These are phyloP conservation scores for Andrena fulva DNA, from an alignment of 2,888 invertebrate species.

Conservation along the genomic window DNA sequence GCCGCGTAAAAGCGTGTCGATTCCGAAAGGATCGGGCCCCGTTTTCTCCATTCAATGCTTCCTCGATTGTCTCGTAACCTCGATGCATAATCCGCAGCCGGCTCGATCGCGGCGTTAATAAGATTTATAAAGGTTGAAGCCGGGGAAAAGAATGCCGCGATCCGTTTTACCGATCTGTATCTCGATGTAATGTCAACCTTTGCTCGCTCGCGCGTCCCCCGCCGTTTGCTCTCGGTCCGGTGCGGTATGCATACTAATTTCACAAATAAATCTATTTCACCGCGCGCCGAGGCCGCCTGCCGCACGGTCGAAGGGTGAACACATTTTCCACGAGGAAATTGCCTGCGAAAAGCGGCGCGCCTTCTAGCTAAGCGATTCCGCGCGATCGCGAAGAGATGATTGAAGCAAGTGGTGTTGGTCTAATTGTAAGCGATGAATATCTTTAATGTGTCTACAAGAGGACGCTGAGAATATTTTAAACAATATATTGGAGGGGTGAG, in stretches of 20 bases:
- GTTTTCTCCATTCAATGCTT: slow-evolving; percentile 46
- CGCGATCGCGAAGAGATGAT: neutral
- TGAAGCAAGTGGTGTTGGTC: neutral
- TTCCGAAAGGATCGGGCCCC: slow-evolving; percentile 17
- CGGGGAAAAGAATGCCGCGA: slow-evolving; percentile 58
- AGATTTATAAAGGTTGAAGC: slow-evolving; percentile 56
- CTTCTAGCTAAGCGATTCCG: neutral
- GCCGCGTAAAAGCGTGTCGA: slow-evolving; percentile 21
- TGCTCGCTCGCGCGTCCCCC: slow-evolving; percentile 66
- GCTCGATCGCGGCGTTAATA: slow-evolving; percentile 51
- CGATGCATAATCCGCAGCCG: slow-evolving; percentile 50
- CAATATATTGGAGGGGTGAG: too few species aligned
- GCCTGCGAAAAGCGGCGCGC: slow-evolving; percentile 14
- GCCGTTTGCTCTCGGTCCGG: slow-evolving; percentile 57
- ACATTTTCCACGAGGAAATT: slow-evolving; percentile 51
- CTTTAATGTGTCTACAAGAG: too few species aligned
- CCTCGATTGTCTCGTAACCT: slow-evolving; percentile 58
- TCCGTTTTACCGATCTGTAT: slow-evolving; percentile 62
- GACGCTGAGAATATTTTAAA: too few species aligned
- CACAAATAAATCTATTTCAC: slow-evolving; percentile 62
- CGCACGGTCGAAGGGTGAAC: slow-evolving; percentile 56
- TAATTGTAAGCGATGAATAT: too few species aligned
- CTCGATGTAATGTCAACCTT: slow-evolving; percentile 63
- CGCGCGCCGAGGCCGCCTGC: slow-evolving; percentile 38
- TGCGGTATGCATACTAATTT: slow-evolving; percentile 70